Evolutionary conservation across 2,113 vertebrate genomes (phyloP).

Genomic region (Pardalotus punctatus): DNA sequence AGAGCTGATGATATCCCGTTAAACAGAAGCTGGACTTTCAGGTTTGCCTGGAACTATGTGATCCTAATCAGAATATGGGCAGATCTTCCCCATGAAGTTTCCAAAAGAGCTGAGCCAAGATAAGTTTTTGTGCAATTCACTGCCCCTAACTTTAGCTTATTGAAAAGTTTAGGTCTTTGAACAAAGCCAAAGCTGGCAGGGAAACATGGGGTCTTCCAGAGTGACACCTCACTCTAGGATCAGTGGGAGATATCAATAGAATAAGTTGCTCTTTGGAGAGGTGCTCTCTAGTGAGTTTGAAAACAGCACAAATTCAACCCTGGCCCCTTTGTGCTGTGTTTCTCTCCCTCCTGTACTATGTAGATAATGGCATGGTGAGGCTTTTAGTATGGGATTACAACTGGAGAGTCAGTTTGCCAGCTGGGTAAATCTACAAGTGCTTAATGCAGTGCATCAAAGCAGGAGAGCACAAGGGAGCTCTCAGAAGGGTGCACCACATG

Average conservation of each 20-base stretch:
- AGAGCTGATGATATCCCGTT: neutral
- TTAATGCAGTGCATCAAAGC: neutral
- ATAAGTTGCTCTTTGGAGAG: neutral
- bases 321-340: neutral
- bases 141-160: neutral
- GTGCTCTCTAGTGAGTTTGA: neutral
- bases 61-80: neutral
- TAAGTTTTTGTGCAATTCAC: neutral
- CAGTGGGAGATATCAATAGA: neutral
- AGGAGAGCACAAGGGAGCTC: neutral
- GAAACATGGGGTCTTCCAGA: neutral
- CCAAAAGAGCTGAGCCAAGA: neutral
- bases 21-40: neutral
- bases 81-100: neutral
- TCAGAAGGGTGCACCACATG: accelerated
- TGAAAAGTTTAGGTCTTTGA: neutral
- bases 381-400: neutral
- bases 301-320: neutral
- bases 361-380: neutral
- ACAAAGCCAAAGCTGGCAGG: neutral
- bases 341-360: neutral
- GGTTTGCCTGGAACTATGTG: neutral
- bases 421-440: neutral
- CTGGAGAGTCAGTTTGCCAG: neutral
- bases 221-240: neutral